Evolutionary conservation across 2,113 vertebrate species (phyloP), one percentile per base, ranked within the genome.

Genomic region (Aldabrachelys gigantea): DNA sequence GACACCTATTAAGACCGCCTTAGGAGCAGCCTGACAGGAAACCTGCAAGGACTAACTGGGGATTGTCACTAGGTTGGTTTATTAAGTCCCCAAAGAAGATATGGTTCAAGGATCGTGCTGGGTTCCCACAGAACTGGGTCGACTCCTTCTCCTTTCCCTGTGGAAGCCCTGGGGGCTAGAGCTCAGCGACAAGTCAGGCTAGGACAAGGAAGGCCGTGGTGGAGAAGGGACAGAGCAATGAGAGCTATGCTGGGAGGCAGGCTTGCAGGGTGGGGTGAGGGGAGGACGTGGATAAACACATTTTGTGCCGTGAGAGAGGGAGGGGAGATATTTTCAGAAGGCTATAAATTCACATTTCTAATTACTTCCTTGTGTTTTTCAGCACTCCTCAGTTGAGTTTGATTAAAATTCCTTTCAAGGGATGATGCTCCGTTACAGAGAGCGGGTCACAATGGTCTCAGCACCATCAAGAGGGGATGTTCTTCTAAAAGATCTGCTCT

Each of bases 311-410:
- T 90, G 87, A 90, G 59, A 50, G 75, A 93, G 84, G 72, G 82
- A 94, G 91, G 95, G 96, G 95, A 96, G 97, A 96, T 94, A 95
- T 94, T 96, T 96, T 92, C 93, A 93, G 96, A 80, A 96, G 95
- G 95, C 95, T 96, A 96, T 97, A 97, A 98, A 98, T 98, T 97
- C 97, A 85, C 96, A 97, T 97, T 97, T 97, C 95, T 97, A 98
- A 98, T 97, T 97, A 97, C 96, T 98, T 97, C 96, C 97, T 96
- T 91, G 57, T 97, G 97, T 97, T 96, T 96, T 96, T 96, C 95
- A 96, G 96, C 94, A 97, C 97, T 98, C 97, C 97, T 96, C 95
- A 95, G 96, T 98, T 93, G 96, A 96, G 96, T 96, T 97, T 97
- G 97, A 98, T 98, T 98, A 98, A 98, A 98, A 98, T 97, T 95